A percentile compares a stretch with the other conserved stretches of the same genome.
phyloP scores from a whole-genome alignment of 1,140 invertebrate species.

The Microplitis mediator region DNA sequence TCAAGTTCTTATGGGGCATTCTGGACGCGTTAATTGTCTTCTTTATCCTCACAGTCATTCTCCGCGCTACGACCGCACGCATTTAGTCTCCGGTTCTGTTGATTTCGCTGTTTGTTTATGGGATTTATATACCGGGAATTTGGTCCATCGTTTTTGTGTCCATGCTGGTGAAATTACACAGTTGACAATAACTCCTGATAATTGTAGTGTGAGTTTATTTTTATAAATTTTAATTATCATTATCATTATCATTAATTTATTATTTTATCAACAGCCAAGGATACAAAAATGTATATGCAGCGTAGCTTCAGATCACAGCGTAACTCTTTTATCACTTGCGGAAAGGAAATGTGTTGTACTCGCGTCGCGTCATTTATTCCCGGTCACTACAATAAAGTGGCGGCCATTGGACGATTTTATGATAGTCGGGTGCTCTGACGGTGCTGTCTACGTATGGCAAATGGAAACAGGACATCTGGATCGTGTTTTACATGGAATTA shows the following conservation, averaged over 20 bases:
- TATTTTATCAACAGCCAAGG: slow-evolving; percentile 70
- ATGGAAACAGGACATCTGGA: slow-evolving; percentile 99
- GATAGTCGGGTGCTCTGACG: slow-evolving; percentile 96
- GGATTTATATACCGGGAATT: slow-evolving; percentile 90
- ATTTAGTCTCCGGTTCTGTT: slow-evolving; percentile 93
- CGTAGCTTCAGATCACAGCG: slow-evolving; percentile 96
- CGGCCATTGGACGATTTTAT: slow-evolving; percentile 97
- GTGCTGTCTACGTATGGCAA: slow-evolving; percentile 98
- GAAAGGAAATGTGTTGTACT: slow-evolving; percentile 95
- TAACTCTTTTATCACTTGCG: slow-evolving; percentile 89
- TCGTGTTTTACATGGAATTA: slow-evolving; percentile 90
- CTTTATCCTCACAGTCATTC: slow-evolving; percentile 94
- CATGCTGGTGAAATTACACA: slow-evolving; percentile 93
- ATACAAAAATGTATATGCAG: slow-evolving; percentile 96
- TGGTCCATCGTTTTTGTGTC: slow-evolving; percentile 94
- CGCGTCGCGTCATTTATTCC: slow-evolving; percentile 95
- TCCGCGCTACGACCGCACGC: slow-evolving; percentile 88
- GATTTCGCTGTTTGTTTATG: slow-evolving; percentile 98
- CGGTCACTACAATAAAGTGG: slow-evolving; percentile 96
- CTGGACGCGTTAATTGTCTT: slow-evolving; percentile 92
- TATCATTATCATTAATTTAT: slow-evolving; percentile 24
- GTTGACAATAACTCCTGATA: slow-evolving; percentile 88
- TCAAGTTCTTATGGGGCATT: slow-evolving; percentile 88
- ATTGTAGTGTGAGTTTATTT: slow-evolving; percentile 79
- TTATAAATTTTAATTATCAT: slow-evolving; percentile 1